phyloP scores from a whole-genome alignment of 2,113 vertebrate genomes.

The Catharus bicknelli region DNA sequence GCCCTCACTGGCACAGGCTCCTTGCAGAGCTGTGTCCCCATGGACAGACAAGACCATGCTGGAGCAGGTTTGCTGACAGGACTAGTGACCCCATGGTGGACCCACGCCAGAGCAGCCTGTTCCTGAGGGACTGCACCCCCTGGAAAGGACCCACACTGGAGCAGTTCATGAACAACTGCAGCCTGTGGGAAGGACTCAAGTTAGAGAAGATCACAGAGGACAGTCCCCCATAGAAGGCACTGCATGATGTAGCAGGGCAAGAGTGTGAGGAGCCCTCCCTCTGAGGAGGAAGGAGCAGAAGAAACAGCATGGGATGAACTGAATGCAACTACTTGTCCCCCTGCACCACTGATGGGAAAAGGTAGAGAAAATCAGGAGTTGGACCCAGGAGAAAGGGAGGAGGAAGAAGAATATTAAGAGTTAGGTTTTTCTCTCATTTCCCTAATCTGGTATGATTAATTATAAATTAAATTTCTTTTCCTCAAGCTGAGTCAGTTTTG shows the following conservation, averaged over 20 bases:
- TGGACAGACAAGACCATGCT: background rate
- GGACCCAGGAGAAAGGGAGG: background rate
- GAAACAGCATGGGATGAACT: background rate
- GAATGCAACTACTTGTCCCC: background rate
- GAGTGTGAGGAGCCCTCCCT: background rate
- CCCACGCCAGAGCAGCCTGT: fast-evolving
- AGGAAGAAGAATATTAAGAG: background rate
- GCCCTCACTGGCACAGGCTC: background rate
- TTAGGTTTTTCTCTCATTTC: background rate
- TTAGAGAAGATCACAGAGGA: background rate
- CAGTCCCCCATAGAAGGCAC: fast-evolving
- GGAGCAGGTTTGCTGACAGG: background rate
- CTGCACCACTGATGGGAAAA: background rate
- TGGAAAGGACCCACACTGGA: background rate
- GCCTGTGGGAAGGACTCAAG: background rate
- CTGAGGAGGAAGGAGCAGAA: background rate
- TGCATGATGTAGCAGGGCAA: background rate
- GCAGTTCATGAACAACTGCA: background rate
- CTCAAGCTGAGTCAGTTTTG: background rate
- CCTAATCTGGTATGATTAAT: background rate
- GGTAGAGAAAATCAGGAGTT: background rate
- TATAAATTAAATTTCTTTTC: background rate
- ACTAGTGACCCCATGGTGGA: no score
- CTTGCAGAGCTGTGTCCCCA: background rate
- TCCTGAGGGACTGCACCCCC: background rate